Percentiles rank a stretch among this genome's conserved stretches.
Evolutionary conservation across 2,113 vertebrate species (phyloP).

Genomic region (Megatriorchis doriae): DNA sequence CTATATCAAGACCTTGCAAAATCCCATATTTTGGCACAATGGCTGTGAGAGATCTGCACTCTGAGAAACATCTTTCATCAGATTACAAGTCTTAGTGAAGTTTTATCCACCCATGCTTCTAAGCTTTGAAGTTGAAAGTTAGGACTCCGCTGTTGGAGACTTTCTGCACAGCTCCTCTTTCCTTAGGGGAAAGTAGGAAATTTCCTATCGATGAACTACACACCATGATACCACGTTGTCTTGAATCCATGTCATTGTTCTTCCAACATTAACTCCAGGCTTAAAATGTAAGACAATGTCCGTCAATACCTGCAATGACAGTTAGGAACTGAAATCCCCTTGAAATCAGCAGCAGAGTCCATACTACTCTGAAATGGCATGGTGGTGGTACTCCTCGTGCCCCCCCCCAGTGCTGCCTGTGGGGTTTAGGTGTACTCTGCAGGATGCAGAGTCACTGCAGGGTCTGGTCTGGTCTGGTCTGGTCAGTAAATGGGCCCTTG

Average conservation of each 20-base stretch:
- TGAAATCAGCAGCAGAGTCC: background rate
- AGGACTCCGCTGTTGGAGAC: background rate
- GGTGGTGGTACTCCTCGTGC: background rate
- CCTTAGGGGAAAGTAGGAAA: background rate
- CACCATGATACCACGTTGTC: background rate
- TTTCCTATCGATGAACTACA: background rate
- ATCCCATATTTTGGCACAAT: fast-evolving
- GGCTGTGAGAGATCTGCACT: background rate
- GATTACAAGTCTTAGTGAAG: background rate
- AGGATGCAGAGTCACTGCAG: background rate
- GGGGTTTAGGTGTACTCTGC: background rate
- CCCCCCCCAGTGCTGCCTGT: background rate
- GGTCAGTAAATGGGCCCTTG: no score
- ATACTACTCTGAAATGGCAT: fast-evolving
- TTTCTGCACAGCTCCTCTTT: background rate
- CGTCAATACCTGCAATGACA: background rate
- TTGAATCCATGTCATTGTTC: background rate
- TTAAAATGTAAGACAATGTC: background rate
- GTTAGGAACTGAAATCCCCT: background rate
- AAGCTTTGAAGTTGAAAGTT: background rate
- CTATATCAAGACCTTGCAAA: background rate
- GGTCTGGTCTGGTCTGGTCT: background rate
- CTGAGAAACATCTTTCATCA: background rate
- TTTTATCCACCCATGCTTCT: background rate
- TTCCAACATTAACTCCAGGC: background rate